These are phyloP conservation scores for Tenthredo distinguenda DNA, from an alignment of 2,888 invertebrate species.

Conservation along the genomic window DNA sequence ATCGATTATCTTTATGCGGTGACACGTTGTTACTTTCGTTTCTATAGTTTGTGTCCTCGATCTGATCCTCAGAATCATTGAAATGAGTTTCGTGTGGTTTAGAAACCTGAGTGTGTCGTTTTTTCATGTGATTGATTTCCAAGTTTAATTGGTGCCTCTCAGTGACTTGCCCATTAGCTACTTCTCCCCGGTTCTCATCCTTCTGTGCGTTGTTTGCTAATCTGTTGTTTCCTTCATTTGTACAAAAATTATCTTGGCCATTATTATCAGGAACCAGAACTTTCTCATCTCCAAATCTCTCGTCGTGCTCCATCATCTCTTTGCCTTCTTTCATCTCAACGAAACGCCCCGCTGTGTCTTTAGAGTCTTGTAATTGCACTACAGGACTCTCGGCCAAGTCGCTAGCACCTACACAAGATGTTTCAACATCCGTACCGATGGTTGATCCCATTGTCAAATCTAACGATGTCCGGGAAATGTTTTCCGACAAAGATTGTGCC, in stretches of 20 bases:
- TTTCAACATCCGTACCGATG: conserved; percentile 66
- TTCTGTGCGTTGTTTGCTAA: conserved; percentile 9
- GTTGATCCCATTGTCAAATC: conserved; percentile 73
- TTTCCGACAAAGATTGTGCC: conserved; percentile 69
- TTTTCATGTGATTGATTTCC: not conserved
- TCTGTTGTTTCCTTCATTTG: not conserved
- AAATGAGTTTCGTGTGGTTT: conserved; percentile 47
- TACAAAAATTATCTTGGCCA: not conserved
- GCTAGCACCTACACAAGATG: conserved; percentile 71
- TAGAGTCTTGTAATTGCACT: conserved; percentile 64
- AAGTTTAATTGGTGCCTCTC: conserved; percentile 14
- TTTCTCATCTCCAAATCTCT: conserved; percentile 10
- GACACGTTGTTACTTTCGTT: not conserved
- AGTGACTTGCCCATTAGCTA: not conserved
- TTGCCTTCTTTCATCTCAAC: conserved; percentile 53
- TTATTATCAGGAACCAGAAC: not conserved
- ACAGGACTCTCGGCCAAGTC: conserved; percentile 70
- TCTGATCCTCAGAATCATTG: conserved; percentile 20
- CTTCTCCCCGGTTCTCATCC: not conserved
- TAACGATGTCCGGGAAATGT: conserved; percentile 71
- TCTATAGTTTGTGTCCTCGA: not conserved
- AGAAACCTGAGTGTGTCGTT: conserved; percentile 22
- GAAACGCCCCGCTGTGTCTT: conserved; percentile 65
- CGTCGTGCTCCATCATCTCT: conserved; percentile 39
- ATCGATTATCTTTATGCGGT: not conserved